phyloP scores from a whole-genome alignment of 2,888 invertebrate species.

The Marasmarcha lunaedactyla region DNA sequence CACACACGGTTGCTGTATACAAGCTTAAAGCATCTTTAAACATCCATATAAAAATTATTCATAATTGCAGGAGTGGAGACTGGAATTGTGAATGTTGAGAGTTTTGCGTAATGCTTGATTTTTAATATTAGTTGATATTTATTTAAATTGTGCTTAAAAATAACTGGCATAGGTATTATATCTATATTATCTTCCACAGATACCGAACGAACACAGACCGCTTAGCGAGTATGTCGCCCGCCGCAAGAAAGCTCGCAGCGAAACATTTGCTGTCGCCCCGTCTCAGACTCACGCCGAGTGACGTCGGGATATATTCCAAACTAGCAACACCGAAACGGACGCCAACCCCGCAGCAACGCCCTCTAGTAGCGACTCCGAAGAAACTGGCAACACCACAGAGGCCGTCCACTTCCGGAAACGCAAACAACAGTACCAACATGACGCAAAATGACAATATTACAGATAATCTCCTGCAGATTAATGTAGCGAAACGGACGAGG shows the following conservation, averaged over 20 bases:
- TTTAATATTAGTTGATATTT: no score
- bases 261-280: conserved; percentile 58
- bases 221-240: conserved; percentile 93
- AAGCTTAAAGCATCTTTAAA: no score
- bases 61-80: no score
- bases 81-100: no score
- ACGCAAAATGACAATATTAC: conserved; percentile 72
- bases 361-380: conserved; percentile 34
- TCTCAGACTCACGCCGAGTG: conserved; percentile 48
- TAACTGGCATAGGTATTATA: no score
- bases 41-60: no score
- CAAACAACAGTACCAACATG: conserved; percentile 18
- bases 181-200: conserved; percentile 28
- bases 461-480: conserved; percentile 87
- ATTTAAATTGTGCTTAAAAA: no score
- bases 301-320: conserved; percentile 42
- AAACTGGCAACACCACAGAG: conserved; percentile 16
- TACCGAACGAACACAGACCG: conserved; percentile 79
- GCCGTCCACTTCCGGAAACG: conserved; percentile 14
- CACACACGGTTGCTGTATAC: no score
- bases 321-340: conserved; percentile 31
- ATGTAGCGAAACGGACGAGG: conserved; percentile 77
- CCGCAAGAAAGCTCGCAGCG: conserved; percentile 89
- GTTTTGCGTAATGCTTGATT: no score
- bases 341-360: conserved; percentile 21